Conservation (phyloP, 2,797 vertebrate species). For the Psittacula derbiana region DNA sequence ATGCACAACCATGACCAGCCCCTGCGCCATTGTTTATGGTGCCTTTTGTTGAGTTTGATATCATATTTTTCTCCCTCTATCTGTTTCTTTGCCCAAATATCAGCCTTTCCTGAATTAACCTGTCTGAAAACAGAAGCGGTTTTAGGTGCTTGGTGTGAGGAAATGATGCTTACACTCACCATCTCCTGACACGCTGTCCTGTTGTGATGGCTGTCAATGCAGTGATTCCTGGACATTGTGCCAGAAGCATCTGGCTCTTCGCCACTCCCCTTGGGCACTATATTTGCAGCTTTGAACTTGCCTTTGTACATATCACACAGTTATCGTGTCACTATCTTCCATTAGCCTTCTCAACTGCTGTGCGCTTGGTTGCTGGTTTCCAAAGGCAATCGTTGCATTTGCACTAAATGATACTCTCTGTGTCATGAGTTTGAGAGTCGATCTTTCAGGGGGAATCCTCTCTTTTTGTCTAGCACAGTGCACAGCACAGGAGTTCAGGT, state of each 20-base stretch:
- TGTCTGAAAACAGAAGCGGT: background rate
- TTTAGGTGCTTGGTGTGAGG: background rate
- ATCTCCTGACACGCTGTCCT: background rate
- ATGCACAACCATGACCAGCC: background rate
- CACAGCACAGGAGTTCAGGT: background rate
- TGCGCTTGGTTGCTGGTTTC: conserved; percentile 18
- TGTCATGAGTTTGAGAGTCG: background rate
- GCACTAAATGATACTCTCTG: background rate
- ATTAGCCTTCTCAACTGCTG: conserved; percentile 26
- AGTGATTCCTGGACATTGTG: background rate
- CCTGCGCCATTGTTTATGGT: background rate
- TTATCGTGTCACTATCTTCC: conserved; percentile 40
- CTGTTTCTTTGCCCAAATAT: background rate
- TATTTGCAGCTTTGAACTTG: conserved; percentile 38
- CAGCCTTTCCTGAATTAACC: background rate
- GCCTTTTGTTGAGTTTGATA: background rate
- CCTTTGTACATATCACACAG: conserved; percentile 13
- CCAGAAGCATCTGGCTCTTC: conserved; percentile 47
- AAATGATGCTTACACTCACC: background rate
- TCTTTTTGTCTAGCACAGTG: background rate
- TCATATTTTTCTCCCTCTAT: background rate
- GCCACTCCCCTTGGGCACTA: conserved; percentile 16
- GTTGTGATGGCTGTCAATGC: conserved; percentile 20
- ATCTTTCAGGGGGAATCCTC: background rate
- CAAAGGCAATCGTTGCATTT: conserved; percentile 7